These are phyloP conservation scores for Linnaemya tessellans DNA, from an alignment of 2,888 invertebrate genomes.

Conservation along the genomic window DNA sequence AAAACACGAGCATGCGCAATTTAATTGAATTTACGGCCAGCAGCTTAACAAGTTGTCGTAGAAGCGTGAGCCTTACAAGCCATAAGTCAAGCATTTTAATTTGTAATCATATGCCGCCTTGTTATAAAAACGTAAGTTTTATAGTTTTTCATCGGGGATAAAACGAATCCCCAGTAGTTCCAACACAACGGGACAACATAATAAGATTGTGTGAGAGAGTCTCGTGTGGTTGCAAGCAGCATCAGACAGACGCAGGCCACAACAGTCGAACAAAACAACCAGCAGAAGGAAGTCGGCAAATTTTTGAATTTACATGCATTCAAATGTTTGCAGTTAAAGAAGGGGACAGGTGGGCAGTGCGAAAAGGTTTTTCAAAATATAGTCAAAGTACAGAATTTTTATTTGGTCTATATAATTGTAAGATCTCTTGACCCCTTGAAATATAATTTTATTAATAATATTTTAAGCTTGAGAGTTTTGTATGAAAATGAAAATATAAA, in stretches of 20 bases:
- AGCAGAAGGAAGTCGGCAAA: not conserved
- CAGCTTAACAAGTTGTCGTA: constrained; percentile 70
- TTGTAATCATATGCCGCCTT: constrained; percentile 72
- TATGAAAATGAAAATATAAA: no score
- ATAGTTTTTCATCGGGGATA: constrained; percentile 70
- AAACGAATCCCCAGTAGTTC: constrained; percentile 70
- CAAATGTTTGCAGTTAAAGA: constrained; percentile 29
- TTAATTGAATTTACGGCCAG: constrained; percentile 73
- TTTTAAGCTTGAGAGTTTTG: no score
- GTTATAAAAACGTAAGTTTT: constrained; percentile 73
- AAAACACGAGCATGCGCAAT: constrained; percentile 65
- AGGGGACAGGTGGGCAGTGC: not conserved
- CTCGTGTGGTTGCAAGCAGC: not conserved
- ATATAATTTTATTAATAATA: no score
- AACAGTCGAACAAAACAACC: constrained; percentile 2
- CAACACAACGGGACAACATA: constrained; percentile 69
- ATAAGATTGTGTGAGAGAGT: constrained; percentile 46
- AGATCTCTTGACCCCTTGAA: no score
- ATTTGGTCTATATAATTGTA: no score
- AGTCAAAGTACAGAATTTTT: no score
- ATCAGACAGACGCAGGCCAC: not conserved
- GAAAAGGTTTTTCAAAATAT: constrained; percentile 12
- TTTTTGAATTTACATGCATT: constrained; percentile 30
- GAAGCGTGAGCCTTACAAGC: constrained; percentile 68
- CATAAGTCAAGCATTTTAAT: constrained; percentile 74